Evolutionary conservation across 1,140 invertebrate species (phyloP).

Genomic region (Cydia pomonella): DNA sequence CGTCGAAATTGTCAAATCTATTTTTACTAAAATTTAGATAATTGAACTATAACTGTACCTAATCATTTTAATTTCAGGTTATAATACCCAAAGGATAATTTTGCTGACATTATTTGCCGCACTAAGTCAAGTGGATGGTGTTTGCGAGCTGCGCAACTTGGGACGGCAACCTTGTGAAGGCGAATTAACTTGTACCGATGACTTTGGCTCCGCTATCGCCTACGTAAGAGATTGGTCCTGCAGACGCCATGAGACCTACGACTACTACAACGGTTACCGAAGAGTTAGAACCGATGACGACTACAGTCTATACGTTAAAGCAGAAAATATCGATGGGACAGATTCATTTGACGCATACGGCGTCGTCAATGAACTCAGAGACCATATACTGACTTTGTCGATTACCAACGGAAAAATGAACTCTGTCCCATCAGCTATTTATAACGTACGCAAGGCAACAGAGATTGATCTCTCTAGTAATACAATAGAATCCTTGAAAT

Average conservation of each 20-base stretch:
- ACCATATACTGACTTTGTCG: not conserved
- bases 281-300: conserved; percentile 3
- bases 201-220: not conserved
- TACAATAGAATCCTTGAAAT: conserved; percentile 5
- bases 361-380: not conserved
- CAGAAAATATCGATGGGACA: not conserved
- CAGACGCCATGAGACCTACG: conserved; percentile 5
- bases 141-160: not conserved
- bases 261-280: conserved; percentile 4
- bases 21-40: too few relatives aligned
- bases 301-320: conserved; percentile 13
- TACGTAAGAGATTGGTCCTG: not conserved
- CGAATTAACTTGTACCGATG: not conserved
- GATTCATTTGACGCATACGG: not conserved
- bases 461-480: not conserved
- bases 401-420: not conserved
- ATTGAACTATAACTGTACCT: not conserved
- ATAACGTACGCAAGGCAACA: not conserved
- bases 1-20: too few relatives aligned
- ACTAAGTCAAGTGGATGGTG: conserved; percentile 5
- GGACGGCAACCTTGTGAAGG: not conserved
- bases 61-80: conserved; percentile 11
- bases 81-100: not conserved
- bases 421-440: not conserved
- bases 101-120: conserved; percentile 7